phyloP scores from a whole-genome alignment of 2,888 invertebrate species.

The Eueremaeus valkanovi region DNA sequence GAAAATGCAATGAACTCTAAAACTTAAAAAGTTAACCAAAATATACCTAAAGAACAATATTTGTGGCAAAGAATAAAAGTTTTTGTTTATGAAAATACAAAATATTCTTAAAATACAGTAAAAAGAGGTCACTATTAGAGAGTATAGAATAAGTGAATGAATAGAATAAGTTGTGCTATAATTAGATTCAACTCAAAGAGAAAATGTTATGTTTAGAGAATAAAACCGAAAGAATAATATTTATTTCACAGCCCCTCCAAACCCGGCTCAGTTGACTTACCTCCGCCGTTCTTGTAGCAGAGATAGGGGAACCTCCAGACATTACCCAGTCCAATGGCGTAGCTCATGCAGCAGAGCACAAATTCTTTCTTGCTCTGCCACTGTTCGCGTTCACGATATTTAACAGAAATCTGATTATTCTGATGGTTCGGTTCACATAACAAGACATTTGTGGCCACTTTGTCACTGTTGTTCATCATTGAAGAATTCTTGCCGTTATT shows the following conservation, averaged over 20 bases:
- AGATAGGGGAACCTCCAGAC: constrained; percentile 41
- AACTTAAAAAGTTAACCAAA: no score
- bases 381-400: constrained; percentile 46
- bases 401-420: constrained; percentile 3
- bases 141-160: no score
- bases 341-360: constrained; percentile 47
- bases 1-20: no score
- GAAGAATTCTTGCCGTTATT: neutral
- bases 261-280: neutral
- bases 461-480: neutral
- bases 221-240: neutral
- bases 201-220: neutral
- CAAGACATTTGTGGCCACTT: neutral
- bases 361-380: constrained; percentile 48
- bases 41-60: no score
- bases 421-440: neutral
- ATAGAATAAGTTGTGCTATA: no score
- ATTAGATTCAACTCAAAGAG: neutral
- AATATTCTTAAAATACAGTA: no score
- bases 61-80: no score
- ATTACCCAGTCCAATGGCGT: constrained; percentile 40
- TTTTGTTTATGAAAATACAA: no score
- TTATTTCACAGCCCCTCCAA: neutral
- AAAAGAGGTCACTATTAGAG: no score
- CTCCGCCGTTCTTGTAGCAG: constrained; percentile 41